Evolutionary conservation across 2,888 invertebrate genomes (phyloP).

Genomic region (Selenia dentaria): DNA sequence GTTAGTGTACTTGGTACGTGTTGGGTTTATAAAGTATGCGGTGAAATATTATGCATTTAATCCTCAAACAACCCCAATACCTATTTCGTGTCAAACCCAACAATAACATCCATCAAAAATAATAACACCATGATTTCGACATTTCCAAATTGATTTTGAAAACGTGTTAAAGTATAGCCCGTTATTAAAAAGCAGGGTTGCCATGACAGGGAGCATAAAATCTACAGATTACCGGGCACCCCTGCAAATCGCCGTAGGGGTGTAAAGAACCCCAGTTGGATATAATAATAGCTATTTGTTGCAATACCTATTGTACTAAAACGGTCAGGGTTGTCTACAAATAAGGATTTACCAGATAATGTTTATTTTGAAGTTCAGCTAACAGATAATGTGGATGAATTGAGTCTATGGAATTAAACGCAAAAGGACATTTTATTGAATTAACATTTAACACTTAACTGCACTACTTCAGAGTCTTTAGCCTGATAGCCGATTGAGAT

Average conservation of each 20-base stretch:
- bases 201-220: slow-evolving; percentile 75
- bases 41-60: neutral
- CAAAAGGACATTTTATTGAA: too few relatives aligned
- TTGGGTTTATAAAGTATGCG: too few relatives aligned
- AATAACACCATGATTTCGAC: slow-evolving; percentile 35
- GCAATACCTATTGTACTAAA: slow-evolving; percentile 72
- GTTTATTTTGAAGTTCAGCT: slow-evolving; percentile 36
- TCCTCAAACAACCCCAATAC: slow-evolving; percentile 15
- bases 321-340: slow-evolving; percentile 68
- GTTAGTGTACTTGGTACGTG: too few relatives aligned
- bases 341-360: slow-evolving; percentile 36
- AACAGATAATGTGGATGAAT: slow-evolving; percentile 29
- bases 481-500: too few relatives aligned
- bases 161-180: slow-evolving; percentile 72
- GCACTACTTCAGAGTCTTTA: too few relatives aligned
- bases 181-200: slow-evolving; percentile 73
- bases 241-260: slow-evolving; percentile 56
- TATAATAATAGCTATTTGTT: slow-evolving; percentile 70
- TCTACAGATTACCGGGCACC: slow-evolving; percentile 81
- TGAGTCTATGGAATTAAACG: slow-evolving; percentile 3
- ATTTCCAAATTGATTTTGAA: slow-evolving; percentile 51
- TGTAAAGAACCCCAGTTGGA: slow-evolving; percentile 61
- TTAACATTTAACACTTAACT: too few relatives aligned
- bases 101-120: slow-evolving; percentile 36
- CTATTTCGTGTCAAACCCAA: slow-evolving; percentile 4